Percentiles rank a stretch among this genome's conserved stretches.
Evolutionary conservation across 92 coral and sea anemone genomes (phyloP).

Genomic region (Zoanthus solanderi): DNA sequence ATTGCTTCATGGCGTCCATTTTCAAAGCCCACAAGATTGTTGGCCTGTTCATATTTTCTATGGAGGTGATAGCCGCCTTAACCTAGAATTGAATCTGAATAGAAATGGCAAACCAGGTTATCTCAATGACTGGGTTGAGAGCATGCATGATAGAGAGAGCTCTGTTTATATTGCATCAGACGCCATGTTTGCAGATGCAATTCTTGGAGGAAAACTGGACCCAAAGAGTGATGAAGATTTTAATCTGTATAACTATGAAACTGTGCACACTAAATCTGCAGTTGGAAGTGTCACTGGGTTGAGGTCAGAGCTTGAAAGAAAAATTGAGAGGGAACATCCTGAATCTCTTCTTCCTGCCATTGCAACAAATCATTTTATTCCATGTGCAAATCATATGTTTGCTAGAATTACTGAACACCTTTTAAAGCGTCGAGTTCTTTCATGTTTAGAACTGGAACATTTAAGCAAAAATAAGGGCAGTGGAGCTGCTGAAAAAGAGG

Average conservation of each 20-base stretch:
- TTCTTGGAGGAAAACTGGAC: conserved; percentile 39
- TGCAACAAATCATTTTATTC: conserved; percentile 41
- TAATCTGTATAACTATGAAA: conserved; percentile 53
- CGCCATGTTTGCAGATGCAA: conserved; percentile 61
- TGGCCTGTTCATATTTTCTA: conserved; percentile 49
- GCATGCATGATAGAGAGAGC: conserved; percentile 14
- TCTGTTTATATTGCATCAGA: conserved; percentile 32
- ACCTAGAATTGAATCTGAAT: conserved; percentile 41
- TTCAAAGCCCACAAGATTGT: conserved; percentile 48
- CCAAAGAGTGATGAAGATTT: conserved; percentile 52
- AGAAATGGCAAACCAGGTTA: conserved; percentile 40
- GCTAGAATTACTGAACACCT: conserved; percentile 52
- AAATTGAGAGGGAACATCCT: conserved; percentile 39
- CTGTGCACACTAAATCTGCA: conserved; percentile 49
- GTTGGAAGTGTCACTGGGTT: conserved; percentile 35
- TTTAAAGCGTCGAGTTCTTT: conserved; percentile 31
- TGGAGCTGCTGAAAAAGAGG: conserved; percentile 32
- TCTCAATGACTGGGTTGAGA: conserved; percentile 48
- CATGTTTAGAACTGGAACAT: conserved; percentile 38
- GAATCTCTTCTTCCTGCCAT: conserved; percentile 58
- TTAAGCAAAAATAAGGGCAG: not conserved
- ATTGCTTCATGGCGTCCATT: conserved; percentile 1
- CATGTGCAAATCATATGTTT: conserved; percentile 56
- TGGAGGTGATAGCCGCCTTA: conserved; percentile 36
- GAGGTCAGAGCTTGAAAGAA: conserved; percentile 32